Conservation (phyloP, 2,888 invertebrate species). For the Machimus atricapillus region DNA sequence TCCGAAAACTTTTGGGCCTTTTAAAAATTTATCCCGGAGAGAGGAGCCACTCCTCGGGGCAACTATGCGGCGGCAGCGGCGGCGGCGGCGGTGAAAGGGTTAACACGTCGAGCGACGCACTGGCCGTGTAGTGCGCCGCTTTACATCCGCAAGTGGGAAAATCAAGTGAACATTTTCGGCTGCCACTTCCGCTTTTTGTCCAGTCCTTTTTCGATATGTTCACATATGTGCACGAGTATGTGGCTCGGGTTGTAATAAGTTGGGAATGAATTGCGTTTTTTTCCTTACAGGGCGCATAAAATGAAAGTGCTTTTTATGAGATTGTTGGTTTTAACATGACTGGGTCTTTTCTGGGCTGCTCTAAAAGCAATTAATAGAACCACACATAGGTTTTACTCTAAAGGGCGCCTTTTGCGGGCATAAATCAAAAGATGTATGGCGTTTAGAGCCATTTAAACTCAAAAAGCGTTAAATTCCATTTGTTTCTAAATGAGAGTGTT, state of each 20-base stretch:
- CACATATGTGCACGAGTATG: background rate
- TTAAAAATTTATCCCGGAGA: background rate
- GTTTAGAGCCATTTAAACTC: background rate
- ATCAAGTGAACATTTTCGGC: slow-evolving; percentile 12
- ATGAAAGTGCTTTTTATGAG: background rate
- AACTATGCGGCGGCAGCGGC: background rate
- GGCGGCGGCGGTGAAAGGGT: background rate
- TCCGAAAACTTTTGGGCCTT: background rate
- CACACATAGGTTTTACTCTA: background rate
- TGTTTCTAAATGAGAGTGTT: background rate
- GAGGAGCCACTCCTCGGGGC: background rate
- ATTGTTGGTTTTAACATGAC: background rate
- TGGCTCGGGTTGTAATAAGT: background rate
- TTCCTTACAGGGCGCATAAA: background rate
- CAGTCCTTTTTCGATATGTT: background rate
- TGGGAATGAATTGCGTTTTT: background rate
- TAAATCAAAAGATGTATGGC: background rate
- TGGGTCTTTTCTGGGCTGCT: background rate
- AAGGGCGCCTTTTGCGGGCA: background rate
- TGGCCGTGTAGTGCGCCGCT: background rate
- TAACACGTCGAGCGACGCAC: background rate
- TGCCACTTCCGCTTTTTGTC: background rate
- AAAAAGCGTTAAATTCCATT: background rate
- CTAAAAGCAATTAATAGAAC: background rate
- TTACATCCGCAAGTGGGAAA: slow-evolving; percentile 11